Base-by-base conservation (phyloP, 2,888 invertebrate genomes). In the Tiliacea citrago region DNA sequence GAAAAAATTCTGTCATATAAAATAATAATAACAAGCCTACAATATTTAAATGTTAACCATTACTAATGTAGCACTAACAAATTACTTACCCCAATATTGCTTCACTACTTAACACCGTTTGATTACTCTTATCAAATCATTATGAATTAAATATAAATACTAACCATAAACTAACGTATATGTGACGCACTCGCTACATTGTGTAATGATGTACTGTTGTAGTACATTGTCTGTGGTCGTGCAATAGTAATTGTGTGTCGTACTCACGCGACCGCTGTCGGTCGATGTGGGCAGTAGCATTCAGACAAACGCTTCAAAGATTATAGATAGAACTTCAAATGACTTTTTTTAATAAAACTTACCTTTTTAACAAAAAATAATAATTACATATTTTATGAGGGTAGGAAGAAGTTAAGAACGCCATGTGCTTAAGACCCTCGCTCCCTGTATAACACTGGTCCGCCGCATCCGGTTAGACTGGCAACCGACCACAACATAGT, bases 281-380 rank as follows among this genome's bases (percentile, higher is more conserved):
- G 86, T 4, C 86, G 88, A 84, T n/a, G 90, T 88, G 91, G 89
- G 82, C 88, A 90, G 90, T 90, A 90, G 82, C 90, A 85, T 70
- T 82, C 87, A 79, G 67, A 86, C 85, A 81, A 49, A 5, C 9
- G 13, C 35, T 35, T 70, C 7, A 8, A 35, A 35, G 1, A 5
- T 18, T 2, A 68, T 9, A 35, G 5, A 13, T 8, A 39, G 35
- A 68, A 21, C 0, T n/a, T n/a, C 10, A 42, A 10, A 24, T 29
- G 0, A n/a, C 8, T 53, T 29, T n/a, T 49, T 18, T 2, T 12
- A 42, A 18, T 21, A 21, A 35, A 4, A 45, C 18, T 21, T n/a
- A 18, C 3, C 1, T 2, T 42, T 39, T 63, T 18, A 63, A 47
- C 10, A 47, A 21, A 63, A 45, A 39, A 18, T 1, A 18, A 24